A percentile compares a stretch with the other conserved stretches of the same genome.
Conservation (phyloP, 2,888 invertebrate species). For the Lasioglossum villosulum region DNA sequence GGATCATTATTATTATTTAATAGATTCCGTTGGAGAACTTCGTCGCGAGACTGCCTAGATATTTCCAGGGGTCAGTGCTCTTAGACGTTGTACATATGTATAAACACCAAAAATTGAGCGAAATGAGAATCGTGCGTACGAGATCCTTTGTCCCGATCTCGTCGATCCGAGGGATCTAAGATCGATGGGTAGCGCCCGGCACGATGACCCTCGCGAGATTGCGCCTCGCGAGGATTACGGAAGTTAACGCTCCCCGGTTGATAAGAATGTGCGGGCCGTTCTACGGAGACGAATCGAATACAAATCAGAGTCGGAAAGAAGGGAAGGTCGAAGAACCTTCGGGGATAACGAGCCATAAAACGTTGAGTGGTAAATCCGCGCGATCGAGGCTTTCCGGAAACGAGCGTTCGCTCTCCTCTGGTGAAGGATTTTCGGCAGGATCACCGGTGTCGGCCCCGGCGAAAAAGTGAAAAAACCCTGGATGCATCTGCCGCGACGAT, state of each 20-base stretch:
- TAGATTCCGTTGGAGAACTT: too few species aligned
- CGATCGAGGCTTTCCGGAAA: conserved; percentile 11
- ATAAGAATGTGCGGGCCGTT: conserved; percentile 63
- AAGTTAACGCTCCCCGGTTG: conserved; percentile 47
- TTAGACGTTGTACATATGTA: neutral
- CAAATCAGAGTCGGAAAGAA: conserved; percentile 37
- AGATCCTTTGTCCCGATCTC: neutral
- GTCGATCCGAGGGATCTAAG: neutral
- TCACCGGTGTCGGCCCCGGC: neutral
- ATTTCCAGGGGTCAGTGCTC: neutral
- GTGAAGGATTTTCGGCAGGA: neutral
- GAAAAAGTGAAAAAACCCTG: conserved; percentile 59
- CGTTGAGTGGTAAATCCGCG: conserved; percentile 17
- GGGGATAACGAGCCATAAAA: conserved; percentile 31
- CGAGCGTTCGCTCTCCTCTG: neutral
- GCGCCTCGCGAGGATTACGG: conserved; percentile 50
- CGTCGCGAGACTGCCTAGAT: too few species aligned
- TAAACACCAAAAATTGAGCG: neutral
- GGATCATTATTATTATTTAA: too few species aligned
- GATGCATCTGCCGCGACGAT: conserved; percentile 34
- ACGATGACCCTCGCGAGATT: conserved; percentile 6
- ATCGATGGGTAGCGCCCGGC: neutral
- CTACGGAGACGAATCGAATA: conserved; percentile 53
- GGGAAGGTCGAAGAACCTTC: conserved; percentile 39
- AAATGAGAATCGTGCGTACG: neutral